Conservation (phyloP, 2,888 invertebrate genomes). For the Pherbina coryleti region DNA sequence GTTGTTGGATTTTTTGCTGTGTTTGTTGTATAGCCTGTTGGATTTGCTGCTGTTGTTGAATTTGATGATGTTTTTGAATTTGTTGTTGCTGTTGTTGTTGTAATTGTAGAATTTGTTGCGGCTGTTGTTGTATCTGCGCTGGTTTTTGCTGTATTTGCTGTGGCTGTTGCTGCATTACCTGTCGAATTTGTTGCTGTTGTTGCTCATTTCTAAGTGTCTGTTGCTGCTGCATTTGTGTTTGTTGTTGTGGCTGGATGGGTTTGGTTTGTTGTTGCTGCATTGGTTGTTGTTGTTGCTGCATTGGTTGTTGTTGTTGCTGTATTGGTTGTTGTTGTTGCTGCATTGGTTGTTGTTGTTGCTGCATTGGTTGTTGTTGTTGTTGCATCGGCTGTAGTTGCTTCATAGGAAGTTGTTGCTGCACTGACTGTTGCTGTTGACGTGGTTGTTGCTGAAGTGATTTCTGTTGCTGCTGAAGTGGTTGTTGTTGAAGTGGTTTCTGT, state of each 20-base stretch:
- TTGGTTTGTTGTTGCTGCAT: constrained; percentile 21
- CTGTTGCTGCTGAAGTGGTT: constrained; percentile 14
- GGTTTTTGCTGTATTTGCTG: constrained; percentile 17
- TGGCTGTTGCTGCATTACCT: constrained; percentile 33
- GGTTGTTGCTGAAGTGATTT: constrained; percentile 39
- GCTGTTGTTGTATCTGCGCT: constrained; percentile 31
- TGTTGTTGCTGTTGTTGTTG: constrained; percentile 33
- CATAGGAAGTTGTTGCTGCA: constrained; percentile 42
- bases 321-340: constrained; percentile 40
- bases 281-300: constrained; percentile 16
- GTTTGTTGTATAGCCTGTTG: constrained; percentile 39
- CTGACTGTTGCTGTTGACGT: constrained; percentile 41
- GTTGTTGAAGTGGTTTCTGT: not conserved
- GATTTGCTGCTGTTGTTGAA: constrained; percentile 16
- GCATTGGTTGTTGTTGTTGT: constrained; percentile 37
- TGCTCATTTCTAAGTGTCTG: constrained; percentile 33
- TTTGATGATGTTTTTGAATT: too few relatives aligned
- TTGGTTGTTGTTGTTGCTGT: constrained; percentile 35
- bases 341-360: constrained; percentile 36
- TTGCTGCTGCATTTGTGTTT: constrained; percentile 25
- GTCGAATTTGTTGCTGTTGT: constrained; percentile 45
- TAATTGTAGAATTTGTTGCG: constrained; percentile 39
- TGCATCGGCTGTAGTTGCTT: constrained; percentile 47
- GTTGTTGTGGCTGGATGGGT: constrained; percentile 25
- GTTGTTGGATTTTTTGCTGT: constrained; percentile 12